Conservation (phyloP, 2,113 vertebrate species). For the Dipodomys stephensi region DNA sequence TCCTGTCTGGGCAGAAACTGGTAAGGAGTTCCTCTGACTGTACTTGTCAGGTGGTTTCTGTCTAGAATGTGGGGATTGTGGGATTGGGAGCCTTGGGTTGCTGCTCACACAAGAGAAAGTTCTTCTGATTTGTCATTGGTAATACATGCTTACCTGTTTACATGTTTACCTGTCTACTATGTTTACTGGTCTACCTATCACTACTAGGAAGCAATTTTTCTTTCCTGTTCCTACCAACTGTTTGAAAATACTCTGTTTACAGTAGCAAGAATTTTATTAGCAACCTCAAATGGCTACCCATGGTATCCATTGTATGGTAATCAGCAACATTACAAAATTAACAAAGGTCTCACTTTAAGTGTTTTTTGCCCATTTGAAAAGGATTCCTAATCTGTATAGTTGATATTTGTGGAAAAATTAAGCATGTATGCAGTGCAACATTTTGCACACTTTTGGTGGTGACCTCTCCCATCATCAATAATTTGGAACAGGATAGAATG, state of each 20-base stretch:
- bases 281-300: fast-evolving
- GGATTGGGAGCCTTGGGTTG: neutral
- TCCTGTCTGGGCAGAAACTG: constrained; percentile 96
- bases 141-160: neutral
- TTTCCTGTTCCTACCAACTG: neutral
- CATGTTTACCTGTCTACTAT: no score
- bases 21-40: constrained; percentile 85
- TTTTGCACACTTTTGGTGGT: neutral
- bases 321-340: neutral
- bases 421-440: neutral
- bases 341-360: neutral
- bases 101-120: neutral
- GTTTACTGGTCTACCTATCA: neutral
- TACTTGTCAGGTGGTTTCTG: neutral
- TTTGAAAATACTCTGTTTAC: neutral
- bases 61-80: neutral
- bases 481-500: neutral
- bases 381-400: neutral
- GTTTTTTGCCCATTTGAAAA: neutral
- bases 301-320: neutral
- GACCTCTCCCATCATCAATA: neutral
- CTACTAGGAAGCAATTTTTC: neutral
- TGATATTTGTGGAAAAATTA: neutral
- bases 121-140: neutral
- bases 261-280: neutral